phyloP scores from a whole-genome alignment of 2,113 vertebrate species.

The Galeopterus variegatus region DNA sequence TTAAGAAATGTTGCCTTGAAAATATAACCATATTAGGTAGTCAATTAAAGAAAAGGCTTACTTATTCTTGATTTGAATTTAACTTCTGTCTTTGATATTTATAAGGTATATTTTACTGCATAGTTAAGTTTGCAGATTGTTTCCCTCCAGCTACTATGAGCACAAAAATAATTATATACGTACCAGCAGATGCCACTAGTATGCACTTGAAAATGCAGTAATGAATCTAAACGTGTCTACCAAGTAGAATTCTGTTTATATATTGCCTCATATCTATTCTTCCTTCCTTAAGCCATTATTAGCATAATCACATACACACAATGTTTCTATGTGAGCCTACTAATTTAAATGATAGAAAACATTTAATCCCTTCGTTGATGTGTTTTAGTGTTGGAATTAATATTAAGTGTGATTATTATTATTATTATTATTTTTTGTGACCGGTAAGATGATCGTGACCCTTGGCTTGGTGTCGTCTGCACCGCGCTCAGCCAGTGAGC shows the following conservation, averaged over 20 bases:
- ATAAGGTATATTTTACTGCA: constrained; percentile 43
- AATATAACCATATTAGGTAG: constrained; percentile 40
- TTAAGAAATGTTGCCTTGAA: constrained; percentile 47
- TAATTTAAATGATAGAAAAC: neutral
- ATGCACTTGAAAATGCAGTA: constrained; percentile 4
- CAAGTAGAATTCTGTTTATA: neutral
- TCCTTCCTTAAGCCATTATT: neutral
- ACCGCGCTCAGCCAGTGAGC: too few species aligned
- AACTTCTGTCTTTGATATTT: constrained; percentile 57
- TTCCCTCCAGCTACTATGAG: constrained; percentile 59
- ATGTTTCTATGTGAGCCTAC: neutral
- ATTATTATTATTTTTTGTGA: too few species aligned
- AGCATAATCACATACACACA: neutral
- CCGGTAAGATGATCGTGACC: too few species aligned
- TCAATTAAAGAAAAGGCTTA: constrained; percentile 51
- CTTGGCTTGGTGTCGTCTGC: too few species aligned
- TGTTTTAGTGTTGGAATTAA: neutral
- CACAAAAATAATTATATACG: constrained; percentile 79
- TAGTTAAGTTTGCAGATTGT: constrained; percentile 70
- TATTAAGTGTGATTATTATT: neutral
- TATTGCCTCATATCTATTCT: neutral
- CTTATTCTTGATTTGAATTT: constrained; percentile 67
- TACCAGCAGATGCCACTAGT: constrained; percentile 56
- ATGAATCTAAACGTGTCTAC: constrained; percentile 71
- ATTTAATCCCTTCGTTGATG: neutral